Conservation (phyloP, 1,140 invertebrate species). For the Copidosoma floridanum region DNA sequence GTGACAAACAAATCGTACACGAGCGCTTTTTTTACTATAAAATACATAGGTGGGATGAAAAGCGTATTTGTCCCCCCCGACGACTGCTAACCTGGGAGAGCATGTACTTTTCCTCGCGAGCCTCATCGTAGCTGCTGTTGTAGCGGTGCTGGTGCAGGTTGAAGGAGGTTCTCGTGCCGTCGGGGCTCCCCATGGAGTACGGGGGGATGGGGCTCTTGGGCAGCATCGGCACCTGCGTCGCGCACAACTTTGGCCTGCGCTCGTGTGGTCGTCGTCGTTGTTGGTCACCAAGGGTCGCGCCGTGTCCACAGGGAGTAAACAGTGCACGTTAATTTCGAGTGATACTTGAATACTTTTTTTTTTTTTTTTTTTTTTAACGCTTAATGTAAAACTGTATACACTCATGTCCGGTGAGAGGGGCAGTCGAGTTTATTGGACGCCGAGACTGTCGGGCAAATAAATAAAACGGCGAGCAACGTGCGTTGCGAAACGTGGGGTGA, state of each 20-base stretch:
- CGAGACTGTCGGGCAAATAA: no score
- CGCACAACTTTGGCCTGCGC: neutral
- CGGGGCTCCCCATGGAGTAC: conserved; percentile 15
- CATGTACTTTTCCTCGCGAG: conserved; percentile 50
- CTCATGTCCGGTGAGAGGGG: no score
- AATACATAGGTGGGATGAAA: no score
- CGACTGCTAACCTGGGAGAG: conserved; percentile 52
- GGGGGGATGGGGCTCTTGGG: conserved; percentile 52
- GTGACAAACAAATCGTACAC: no score
- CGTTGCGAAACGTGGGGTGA: no score
- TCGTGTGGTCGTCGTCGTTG: neutral
- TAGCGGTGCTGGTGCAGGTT: conserved; percentile 38
- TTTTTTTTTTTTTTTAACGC: no score
- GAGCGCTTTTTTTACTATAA: no score
- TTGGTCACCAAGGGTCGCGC: neutral
- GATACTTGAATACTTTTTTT: neutral
- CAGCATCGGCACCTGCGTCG: conserved; percentile 35
- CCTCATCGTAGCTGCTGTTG: conserved; percentile 50
- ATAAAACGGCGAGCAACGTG: no score
- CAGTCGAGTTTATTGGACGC: no score
- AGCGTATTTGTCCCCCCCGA: no score
- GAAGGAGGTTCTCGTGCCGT: conserved; percentile 33
- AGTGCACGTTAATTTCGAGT: neutral
- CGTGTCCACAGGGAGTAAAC: neutral
- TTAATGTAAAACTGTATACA: no score